Conservation (phyloP, 2,888 invertebrate species). For the Drosophila subsilvestris region DNA sequence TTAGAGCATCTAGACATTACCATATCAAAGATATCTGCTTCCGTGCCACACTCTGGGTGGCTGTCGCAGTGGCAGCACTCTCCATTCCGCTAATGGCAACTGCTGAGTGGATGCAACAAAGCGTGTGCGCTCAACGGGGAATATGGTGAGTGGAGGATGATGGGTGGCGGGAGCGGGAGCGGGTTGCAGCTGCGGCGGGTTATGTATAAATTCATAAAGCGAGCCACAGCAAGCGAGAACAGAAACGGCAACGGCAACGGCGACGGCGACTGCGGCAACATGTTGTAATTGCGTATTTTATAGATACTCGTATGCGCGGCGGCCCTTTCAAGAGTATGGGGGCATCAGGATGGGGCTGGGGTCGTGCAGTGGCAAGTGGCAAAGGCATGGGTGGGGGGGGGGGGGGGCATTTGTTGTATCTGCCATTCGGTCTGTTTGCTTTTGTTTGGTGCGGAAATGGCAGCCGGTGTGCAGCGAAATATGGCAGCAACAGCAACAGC, state of each 20-base stretch:
- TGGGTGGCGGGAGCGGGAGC: neutral
- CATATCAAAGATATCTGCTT: slow-evolving; percentile 38
- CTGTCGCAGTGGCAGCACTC: neutral
- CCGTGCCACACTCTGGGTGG: slow-evolving; percentile 15
- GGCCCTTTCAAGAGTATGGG: slow-evolving; percentile 16
- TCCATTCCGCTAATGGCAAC: slow-evolving; percentile 56
- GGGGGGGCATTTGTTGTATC: slow-evolving; percentile 45
- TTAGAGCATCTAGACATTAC: slow-evolving; percentile 27
- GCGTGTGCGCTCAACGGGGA: slow-evolving; percentile 46
- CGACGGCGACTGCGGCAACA: slow-evolving; percentile 66
- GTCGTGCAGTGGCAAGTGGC: neutral
- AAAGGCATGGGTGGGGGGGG: neutral
- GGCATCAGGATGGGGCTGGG: neutral
- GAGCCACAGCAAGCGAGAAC: slow-evolving; percentile 25
- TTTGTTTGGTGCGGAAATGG: slow-evolving; percentile 70
- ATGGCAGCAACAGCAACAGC: slow-evolving; percentile 52
- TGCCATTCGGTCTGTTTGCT: slow-evolving; percentile 58
- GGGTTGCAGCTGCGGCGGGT: slow-evolving; percentile 40
- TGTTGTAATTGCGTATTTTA: slow-evolving; percentile 78
- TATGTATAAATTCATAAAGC: slow-evolving; percentile 70
- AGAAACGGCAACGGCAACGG: slow-evolving; percentile 20
- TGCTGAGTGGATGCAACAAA: slow-evolving; percentile 76
- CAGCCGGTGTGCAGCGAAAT: slow-evolving; percentile 75
- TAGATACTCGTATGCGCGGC: slow-evolving; percentile 55
- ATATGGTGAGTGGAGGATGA: slow-evolving; percentile 1